phyloP scores from a whole-genome alignment of 2,797 vertebrate genomes.

The Rhynchotus rufescens region DNA sequence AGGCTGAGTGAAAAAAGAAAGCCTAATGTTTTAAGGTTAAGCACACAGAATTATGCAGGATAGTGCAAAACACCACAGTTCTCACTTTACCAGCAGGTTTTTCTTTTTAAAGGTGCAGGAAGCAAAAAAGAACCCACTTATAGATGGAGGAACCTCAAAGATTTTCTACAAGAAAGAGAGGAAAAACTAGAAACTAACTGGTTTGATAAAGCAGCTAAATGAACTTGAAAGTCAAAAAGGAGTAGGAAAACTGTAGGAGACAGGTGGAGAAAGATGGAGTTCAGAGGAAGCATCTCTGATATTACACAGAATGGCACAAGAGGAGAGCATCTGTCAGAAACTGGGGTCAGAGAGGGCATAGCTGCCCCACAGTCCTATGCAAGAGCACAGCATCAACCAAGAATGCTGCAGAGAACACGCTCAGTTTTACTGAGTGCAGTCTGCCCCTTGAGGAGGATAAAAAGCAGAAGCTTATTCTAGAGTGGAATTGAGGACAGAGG shows the following conservation, averaged over 20 bases:
- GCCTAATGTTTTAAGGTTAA: accelerated
- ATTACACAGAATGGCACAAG: neutral
- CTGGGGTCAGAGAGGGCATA: neutral
- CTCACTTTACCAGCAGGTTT: neutral
- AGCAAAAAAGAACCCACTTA: neutral
- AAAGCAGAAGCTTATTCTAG: neutral
- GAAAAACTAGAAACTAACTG: neutral
- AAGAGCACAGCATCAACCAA: neutral
- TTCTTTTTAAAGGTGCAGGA: neutral
- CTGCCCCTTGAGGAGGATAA: neutral
- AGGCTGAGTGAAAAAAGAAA: neutral
- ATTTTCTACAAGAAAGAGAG: neutral
- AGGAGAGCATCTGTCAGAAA: constrained; percentile 7
- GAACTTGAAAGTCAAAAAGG: neutral
- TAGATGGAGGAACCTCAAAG: neutral
- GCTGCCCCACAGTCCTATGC: neutral
- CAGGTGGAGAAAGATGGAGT: neutral
- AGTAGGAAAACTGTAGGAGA: neutral
- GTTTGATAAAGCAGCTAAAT: neutral
- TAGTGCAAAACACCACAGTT: neutral
- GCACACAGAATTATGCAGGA: neutral
- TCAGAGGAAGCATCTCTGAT: neutral
- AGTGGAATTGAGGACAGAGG: neutral
- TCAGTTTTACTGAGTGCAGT: neutral
- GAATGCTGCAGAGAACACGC: neutral